Percentiles rank a stretch among this genome's conserved stretches.
phyloP scores from a whole-genome alignment of 2,113 vertebrate genomes.

The Dicrurus megarhynchus region DNA sequence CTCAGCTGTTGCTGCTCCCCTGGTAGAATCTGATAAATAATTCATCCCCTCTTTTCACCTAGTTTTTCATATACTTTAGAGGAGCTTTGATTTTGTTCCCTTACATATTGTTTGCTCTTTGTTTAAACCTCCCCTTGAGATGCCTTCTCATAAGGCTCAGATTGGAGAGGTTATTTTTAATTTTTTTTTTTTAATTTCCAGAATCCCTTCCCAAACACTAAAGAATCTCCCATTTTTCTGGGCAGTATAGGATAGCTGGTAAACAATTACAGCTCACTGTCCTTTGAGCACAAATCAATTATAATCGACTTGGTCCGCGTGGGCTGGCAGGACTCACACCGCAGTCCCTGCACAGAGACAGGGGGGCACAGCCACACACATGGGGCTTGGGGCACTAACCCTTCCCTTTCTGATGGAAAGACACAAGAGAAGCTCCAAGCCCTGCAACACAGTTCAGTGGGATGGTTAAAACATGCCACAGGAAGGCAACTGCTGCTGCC shows the following conservation, averaged over 20 bases:
- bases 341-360: background rate
- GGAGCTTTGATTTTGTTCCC: background rate
- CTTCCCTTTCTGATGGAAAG: background rate
- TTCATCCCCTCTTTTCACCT: background rate
- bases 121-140: background rate
- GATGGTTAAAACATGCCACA: background rate
- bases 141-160: background rate
- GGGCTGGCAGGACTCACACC: background rate
- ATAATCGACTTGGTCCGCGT: background rate
- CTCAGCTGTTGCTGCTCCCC: background rate
- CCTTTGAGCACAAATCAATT: background rate
- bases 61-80: background rate
- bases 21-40: conserved; percentile 37
- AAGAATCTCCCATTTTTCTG: background rate
- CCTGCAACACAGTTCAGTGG: rapidly evolving
- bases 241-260: background rate
- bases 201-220: background rate
- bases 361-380: background rate
- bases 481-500: background rate
- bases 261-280: background rate
- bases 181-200: background rate
- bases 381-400: background rate
- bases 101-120: background rate
- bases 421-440: background rate
- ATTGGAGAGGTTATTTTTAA: background rate